Evolutionary conservation across 2,797 vertebrate species (phyloP), one percentile per base, ranked within the genome.

Genomic region (Gymnocypris eckloni): DNA sequence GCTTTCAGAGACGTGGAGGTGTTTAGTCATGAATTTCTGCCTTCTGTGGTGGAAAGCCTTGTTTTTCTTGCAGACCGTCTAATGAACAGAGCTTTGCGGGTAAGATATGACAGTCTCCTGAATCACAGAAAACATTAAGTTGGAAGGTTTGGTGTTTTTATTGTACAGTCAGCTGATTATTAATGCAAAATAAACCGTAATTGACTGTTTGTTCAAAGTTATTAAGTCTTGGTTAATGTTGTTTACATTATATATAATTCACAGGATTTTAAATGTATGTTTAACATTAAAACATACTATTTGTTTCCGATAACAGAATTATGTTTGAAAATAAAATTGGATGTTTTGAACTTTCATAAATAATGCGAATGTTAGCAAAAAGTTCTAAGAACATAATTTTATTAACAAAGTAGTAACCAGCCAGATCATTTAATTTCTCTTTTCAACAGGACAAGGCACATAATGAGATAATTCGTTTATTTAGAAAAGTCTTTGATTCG

Each of bases 21-120:
- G 25, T 98, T 98, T 94, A 92, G 94, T 90, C 92, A 87, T 69
- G 93, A 96, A 79, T 95, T 98, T 80, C 96, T 99, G 91, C 97
- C 98, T 1, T 96, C 95, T 2, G 95, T 96, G 81, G 15, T 93
- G 81, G 94, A 97, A 64, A 94, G 86, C 88, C 93, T 98, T 86
- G 94, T 99, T 76, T 75, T 96, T 89, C 93, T 99, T 92, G 96
- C 95, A 86, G 92, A 94, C 72, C 94, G 92, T 75, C 91, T 99
- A 84, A 90, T 92, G 91, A 92, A 86, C 28, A 89, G 59, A 87
- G 79, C 79, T 0, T 71, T 92, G 84, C 90, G 89, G 87, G 92
- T 93, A 25, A 52, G 83, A 70, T 52, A 79, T 15, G 25, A 39
- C 18, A 6, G 73, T 8, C 20, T 10, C 2, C n/a, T 76, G 3